Evolutionary conservation across 2,113 vertebrate genomes (phyloP), one percentile per base, ranked within the genome.

Genomic region (Tychaedon coryphoeus): DNA sequence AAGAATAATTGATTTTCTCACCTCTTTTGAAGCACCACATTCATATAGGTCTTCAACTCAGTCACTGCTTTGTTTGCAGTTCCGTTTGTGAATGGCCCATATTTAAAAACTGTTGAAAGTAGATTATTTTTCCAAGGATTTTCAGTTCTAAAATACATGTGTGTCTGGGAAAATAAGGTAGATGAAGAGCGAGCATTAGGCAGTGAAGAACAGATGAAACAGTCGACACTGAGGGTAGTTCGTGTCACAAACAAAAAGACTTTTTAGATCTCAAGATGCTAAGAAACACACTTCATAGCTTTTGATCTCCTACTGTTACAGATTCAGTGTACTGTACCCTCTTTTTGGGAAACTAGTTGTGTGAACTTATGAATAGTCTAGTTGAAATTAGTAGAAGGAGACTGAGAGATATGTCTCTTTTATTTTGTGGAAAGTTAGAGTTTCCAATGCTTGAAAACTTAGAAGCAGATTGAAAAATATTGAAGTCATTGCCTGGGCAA

Each of bases 41-140:
- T 88, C 34, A 34, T 36, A 10, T 8, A 54, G 12, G 22, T 67
- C 8, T 38, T 78, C 34, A 67, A 3, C 8, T 50, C 62, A 31
- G 10, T 47, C 1, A 0, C 38, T 61, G 22, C 36, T 76, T 29
- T 58, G 4, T 78, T 82, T 57, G 5, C 26, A 36, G 7, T 65
- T 14, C 28, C 3, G 2, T 77, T 73, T 0, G 0, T 28, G 53
- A 83, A 86, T 58, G 38, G 8, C 24, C 3, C 22, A 36, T 23
- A 24, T 67, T 58, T 42, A 54, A 79, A 31, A 8, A 17, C 25
- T 51, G 20, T 56, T 34, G 72, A 57, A 72, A 12, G 4, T 25
- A 78, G 28, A 47, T 74, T 42, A 31, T 12, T 81, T 56, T 74
- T 54, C 17, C 0, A 9, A 70, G 14, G 20, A 42, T 74, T 78